Base-by-base conservation (phyloP, 2,888 invertebrate species). In the Metopia argyrocephala region DNA sequence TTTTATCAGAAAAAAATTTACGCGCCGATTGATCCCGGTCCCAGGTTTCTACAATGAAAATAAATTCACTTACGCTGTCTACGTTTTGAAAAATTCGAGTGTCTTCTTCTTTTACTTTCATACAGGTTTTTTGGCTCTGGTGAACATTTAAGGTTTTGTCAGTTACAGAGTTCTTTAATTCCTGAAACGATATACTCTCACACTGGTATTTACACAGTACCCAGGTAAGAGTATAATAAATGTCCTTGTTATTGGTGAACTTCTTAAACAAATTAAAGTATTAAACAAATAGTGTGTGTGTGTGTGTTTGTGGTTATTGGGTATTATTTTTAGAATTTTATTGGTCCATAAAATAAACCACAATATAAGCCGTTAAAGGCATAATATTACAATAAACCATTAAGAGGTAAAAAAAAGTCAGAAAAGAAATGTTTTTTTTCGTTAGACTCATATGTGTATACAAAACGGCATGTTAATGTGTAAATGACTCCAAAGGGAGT, bases 401-500 rank as follows among this genome's bases (percentile, higher is more conserved):
- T 38, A 31, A 12, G 31, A 3, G 12, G 31, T 31, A 31, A 31
- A 31, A 31, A 12, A 31, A 12, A 31, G 7, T 12, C 31, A 31
- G 9, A 31, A 0, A 31, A 12, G 7, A 3, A 9, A 15, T 15
- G 38, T 15, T n/a, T n/a, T n/a, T n/a, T n/a, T n/a, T n/a, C n/a
- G 20, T 20, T n/a, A 48, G 20, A 48, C n/a, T n/a, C n/a, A n/a
- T 0, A 48, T 15, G 2, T 21, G 20, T 21, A 38, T 21, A 18
- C 48, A 20, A 52, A 80, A 68, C 54, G 31, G 68, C 68, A 70
- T 79, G 81, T 78, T 81, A 82, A 81, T 81, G 75, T 69, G 78
- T 73, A 69, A 82, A 83, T 64, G 71, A 79, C 74, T 79, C 82
- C 68, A 75, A 50, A 38, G 81, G 79, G 83, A 61, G 76, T 79